Evolutionary conservation across 2,888 invertebrate genomes (phyloP), one percentile per base, ranked within the genome.

Genomic region (Epirrhoe tristata): DNA sequence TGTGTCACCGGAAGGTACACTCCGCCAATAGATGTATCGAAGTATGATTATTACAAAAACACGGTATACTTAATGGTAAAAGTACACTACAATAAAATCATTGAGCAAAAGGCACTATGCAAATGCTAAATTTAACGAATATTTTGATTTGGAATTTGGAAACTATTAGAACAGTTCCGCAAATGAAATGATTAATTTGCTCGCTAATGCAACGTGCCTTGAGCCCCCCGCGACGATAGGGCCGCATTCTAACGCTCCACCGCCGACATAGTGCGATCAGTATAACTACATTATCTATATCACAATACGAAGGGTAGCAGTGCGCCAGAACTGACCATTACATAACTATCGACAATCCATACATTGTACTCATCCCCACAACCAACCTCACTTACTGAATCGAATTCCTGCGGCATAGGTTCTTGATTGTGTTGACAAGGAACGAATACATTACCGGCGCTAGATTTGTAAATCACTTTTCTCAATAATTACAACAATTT

Each of bases 41-140:
- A 79, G 72, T 80, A 82, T 81, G 83, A 81, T 80, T 81, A 81
- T 82, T 81, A 77, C 75, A 77, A 75, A 83, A 79, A 81, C 78
- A 81, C 74, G 79, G 81, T 85, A 84, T 77, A 77, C 83, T 80
- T 82, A 86, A 80, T 78, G 80, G 81, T 86, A 72, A 48, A 71
- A 71, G 66, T 72, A 85, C 77, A 80, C 80, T 85, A 83, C 86
- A 84, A 85, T 83, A 24, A 81, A 83, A 81, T 86, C 86, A 87
- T 86, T 89, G 89, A 92, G 90, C 91, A 87, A 90, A 91, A 91
- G 89, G 91, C 91, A 91, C 91, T 88, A 87, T 90, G 90, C 90
- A 90, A 86, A 84, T 81, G 82, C 81, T 84, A 84, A 87, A 82
- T 83, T 82, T 85, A 84, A 85, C 77, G 81, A 81, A 86, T 86